Percentiles rank a stretch among this genome's conserved stretches.
phyloP scores from a whole-genome alignment of 2,888 invertebrate species.

The Spisula solida region DNA sequence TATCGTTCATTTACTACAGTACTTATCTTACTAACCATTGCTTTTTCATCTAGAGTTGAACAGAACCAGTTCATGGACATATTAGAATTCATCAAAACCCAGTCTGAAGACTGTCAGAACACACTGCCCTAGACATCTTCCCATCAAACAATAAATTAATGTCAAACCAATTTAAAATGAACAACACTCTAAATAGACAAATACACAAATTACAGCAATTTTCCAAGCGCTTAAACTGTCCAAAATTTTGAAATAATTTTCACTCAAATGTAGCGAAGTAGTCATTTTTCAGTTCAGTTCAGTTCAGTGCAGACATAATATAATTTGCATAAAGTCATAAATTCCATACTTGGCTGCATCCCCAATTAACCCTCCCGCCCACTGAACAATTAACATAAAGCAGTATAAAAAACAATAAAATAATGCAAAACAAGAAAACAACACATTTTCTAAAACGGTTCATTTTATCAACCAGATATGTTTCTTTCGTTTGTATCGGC shows the following conservation, averaged over 20 bases:
- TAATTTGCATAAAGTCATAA: neutral
- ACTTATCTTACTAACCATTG: too few relatives aligned
- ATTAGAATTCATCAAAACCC: too few relatives aligned
- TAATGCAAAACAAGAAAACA: neutral
- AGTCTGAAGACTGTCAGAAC: too few relatives aligned
- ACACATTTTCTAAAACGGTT: neutral
- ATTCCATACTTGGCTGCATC: neutral
- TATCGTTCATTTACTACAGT: too few relatives aligned
- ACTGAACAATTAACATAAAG: neutral
- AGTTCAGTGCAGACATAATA: neutral
- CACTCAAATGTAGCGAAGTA: neutral
- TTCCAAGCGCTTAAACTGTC: neutral
- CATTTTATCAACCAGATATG: neutral
- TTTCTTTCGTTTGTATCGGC: too few relatives aligned
- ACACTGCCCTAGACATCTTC: neutral
- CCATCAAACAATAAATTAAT: conserved; percentile 28
- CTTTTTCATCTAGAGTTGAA: too few relatives aligned
- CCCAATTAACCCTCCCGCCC: neutral
- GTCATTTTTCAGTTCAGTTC: neutral
- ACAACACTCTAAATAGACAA: conserved; percentile 8
- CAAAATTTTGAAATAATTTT: neutral
- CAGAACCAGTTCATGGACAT: too few relatives aligned
- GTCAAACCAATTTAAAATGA: conserved; percentile 11
- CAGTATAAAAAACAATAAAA: neutral
- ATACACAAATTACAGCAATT: neutral